Conservation (phyloP, 2,797 vertebrate genomes). For the Pygocentrus nattereri region DNA sequence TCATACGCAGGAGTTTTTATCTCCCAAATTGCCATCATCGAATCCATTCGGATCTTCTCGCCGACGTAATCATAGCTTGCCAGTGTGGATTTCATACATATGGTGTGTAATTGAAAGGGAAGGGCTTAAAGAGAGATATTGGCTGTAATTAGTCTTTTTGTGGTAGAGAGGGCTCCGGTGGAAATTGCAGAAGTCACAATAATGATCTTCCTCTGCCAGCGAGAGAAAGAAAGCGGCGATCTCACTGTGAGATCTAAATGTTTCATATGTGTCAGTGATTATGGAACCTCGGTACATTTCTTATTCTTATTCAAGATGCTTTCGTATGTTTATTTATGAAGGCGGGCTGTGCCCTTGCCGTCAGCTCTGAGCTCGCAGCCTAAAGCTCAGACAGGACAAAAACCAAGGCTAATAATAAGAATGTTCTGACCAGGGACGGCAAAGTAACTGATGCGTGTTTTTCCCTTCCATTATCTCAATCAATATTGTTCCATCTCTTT, state of each 20-base stretch:
- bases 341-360: background rate
- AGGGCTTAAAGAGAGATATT: conserved; percentile 43
- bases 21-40: conserved; percentile 28
- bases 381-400: background rate
- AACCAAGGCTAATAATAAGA: background rate
- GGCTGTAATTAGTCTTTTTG: conserved; percentile 60
- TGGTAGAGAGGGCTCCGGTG: conserved; percentile 23
- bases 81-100: conserved; percentile 36
- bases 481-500: conserved; percentile 3
- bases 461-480: background rate
- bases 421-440: background rate
- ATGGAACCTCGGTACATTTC: conserved; percentile 17
- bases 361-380: background rate
- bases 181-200: conserved; percentile 35
- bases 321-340: background rate
- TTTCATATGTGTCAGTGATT: conserved; percentile 33
- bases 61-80: conserved; percentile 48
- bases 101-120: conserved; percentile 47
- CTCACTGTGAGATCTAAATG: conserved; percentile 16
- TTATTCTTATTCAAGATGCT: background rate
- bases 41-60: conserved; percentile 38
- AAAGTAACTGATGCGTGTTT: background rate
- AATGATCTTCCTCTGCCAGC: conserved; percentile 17
- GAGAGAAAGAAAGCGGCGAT: conserved; percentile 3
- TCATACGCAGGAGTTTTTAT: conserved; percentile 12